Evolutionary conservation across 2,797 vertebrate genomes (phyloP).

Genomic region (Crypturellus tataupa): DNA sequence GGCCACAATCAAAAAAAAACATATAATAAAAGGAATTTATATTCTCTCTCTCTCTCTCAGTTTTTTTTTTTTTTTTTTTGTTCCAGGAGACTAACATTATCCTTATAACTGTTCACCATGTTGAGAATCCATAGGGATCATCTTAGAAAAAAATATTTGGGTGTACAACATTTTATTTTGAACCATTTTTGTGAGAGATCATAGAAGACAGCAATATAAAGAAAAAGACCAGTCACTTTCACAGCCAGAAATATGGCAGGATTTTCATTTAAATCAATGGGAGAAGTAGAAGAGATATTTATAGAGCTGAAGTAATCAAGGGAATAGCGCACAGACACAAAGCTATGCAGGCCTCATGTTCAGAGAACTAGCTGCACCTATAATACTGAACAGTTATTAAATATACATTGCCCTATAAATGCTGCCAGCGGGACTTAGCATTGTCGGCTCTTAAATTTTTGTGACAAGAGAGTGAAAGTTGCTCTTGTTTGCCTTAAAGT

Average conservation of each 20-base stretch:
- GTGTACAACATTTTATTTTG: not conserved
- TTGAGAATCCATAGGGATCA: not conserved
- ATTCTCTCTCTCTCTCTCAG: not conserved
- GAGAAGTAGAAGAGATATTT: not conserved
- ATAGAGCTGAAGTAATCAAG: not conserved
- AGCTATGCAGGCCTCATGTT: not conserved
- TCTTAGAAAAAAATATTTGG: not conserved
- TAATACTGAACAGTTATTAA: constrained; percentile 1
- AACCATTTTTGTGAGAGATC: not conserved
- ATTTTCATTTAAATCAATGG: constrained; percentile 6
- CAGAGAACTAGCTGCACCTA: not conserved
- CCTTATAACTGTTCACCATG: not conserved
- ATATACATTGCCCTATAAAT: not conserved
- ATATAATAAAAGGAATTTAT: not conserved
- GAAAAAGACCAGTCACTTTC: not conserved
- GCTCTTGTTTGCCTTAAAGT: not conserved
- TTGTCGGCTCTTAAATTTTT: not conserved
- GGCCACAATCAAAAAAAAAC: not conserved
- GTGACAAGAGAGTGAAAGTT: not conserved
- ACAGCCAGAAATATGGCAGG: not conserved
- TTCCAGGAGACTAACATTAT: not conserved
- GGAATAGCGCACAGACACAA: not conserved
- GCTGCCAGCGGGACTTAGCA: not conserved
- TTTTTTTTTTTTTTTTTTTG: not conserved
- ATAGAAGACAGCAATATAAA: not conserved